Evolutionary conservation across 1,140 invertebrate genomes (phyloP).

Genomic region (Drosophila burlai): DNA sequence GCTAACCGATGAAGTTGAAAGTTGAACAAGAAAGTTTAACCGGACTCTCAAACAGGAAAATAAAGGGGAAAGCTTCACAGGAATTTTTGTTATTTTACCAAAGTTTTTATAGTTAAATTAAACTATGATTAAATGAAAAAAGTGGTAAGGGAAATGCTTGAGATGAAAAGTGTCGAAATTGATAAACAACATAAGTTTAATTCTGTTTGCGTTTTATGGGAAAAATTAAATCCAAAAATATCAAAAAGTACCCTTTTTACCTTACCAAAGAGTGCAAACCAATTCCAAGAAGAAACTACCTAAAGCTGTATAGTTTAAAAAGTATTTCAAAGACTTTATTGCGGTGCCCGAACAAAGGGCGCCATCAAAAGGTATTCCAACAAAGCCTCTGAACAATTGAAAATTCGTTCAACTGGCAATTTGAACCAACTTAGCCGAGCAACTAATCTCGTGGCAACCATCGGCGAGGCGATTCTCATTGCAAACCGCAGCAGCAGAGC

Average conservation of each 20-base stretch:
- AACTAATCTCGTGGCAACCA: constrained; percentile 34
- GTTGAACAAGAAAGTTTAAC: constrained; percentile 43
- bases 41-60: constrained; percentile 29
- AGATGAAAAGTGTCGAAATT: neutral
- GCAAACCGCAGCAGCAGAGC: constrained; percentile 45
- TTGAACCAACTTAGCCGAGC: constrained; percentile 26
- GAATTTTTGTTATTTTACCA: neutral
- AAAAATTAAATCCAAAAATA: neutral
- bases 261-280: neutral
- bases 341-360: constrained; percentile 13
- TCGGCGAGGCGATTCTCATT: constrained; percentile 32
- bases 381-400: constrained; percentile 26
- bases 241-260: neutral
- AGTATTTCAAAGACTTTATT: constrained; percentile 1
- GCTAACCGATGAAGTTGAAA: constrained; percentile 28
- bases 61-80: neutral
- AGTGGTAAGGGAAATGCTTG: no score
- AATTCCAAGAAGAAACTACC: neutral
- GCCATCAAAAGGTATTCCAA: constrained; percentile 1
- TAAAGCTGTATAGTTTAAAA: neutral
- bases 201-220: neutral
- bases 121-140: neutral
- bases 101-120: neutral
- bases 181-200: rapidly evolving
- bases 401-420: constrained; percentile 36